These are phyloP conservation scores for Cyanoliseus patagonus DNA, from an alignment of 2,113 vertebrate genomes.

Conservation along the genomic window DNA sequence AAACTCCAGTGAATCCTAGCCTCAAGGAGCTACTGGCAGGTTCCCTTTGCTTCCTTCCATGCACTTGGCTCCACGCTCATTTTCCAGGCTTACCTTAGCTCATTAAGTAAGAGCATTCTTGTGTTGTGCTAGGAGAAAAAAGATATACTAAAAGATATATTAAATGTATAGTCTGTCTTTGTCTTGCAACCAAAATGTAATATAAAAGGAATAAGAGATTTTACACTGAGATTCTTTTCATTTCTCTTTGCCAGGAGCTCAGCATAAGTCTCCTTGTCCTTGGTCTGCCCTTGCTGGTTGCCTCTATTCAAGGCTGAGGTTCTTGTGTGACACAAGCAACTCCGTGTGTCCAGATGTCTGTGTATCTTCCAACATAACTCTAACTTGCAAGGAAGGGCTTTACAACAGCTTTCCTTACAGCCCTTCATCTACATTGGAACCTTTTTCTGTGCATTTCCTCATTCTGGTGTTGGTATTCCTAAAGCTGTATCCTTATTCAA, in stretches of 20 bases:
- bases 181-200: background rate
- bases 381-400: background rate
- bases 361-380: background rate
- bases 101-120: background rate
- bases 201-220: background rate
- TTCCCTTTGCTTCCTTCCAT: background rate
- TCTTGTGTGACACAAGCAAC: background rate
- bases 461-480: background rate
- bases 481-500: background rate
- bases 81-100: background rate
- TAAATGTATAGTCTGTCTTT: background rate
- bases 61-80: background rate
- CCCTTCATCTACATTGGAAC: background rate
- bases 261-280: background rate
- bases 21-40: background rate
- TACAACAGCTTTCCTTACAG: background rate
- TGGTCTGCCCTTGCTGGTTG: background rate
- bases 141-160: background rate
- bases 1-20: background rate
- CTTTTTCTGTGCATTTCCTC: background rate
- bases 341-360: background rate
- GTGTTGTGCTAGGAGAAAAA: background rate
- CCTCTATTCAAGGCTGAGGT: background rate
- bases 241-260: background rate
- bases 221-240: background rate